phyloP scores from a whole-genome alignment of 2,888 invertebrate genomes.

The Melanophora roralis region DNA sequence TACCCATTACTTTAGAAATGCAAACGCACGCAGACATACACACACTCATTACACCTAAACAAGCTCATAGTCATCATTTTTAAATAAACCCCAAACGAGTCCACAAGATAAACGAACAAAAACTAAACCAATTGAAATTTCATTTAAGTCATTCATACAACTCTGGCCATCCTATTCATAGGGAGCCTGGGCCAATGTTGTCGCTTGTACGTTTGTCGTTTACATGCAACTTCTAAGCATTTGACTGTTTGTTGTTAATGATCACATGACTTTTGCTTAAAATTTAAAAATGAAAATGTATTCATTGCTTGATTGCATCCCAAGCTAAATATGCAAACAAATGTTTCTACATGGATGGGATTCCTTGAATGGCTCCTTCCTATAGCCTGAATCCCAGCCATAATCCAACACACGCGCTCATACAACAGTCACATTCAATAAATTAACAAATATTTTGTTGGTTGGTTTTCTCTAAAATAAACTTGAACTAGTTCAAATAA shows the following conservation, averaged over 20 bases:
- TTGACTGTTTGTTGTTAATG: conserved; percentile 48
- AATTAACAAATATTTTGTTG: background rate
- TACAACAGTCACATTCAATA: conserved; percentile 15
- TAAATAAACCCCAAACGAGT: background rate
- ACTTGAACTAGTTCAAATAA: conserved; percentile 19
- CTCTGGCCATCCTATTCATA: background rate
- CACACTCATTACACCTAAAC: background rate
- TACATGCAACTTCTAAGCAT: background rate
- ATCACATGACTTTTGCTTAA: conserved; percentile 51
- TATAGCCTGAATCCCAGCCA: background rate
- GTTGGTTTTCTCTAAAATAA: conserved; percentile 6
- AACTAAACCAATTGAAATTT: conserved; percentile 6
- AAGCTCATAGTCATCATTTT: conserved; percentile 20
- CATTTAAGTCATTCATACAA: background rate
- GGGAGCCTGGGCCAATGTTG: background rate
- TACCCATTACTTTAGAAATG: too few species aligned
- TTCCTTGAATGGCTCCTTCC: background rate
- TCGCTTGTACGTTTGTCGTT: background rate
- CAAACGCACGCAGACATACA: background rate
- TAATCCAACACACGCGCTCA: background rate
- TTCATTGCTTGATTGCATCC: conserved; percentile 55
- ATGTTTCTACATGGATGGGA: background rate
- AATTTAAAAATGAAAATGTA: conserved; percentile 40
- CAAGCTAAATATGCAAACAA: background rate
- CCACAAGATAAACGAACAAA: background rate